A percentile compares a stretch with the other conserved stretches of the same genome.
Conservation (phyloP, 1,140 invertebrate genomes). For the Homarus americanus region DNA sequence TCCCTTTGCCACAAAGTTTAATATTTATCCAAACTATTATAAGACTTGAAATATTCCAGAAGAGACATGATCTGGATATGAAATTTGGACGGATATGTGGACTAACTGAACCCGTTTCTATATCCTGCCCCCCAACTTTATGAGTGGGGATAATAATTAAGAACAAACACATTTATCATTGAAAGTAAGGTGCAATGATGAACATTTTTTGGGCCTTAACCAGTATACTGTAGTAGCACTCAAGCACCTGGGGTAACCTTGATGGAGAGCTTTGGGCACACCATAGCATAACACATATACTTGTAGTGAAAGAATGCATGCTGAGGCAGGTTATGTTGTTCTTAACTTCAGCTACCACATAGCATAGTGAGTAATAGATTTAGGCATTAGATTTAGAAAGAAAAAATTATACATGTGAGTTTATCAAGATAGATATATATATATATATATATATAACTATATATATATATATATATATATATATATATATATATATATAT, state of each 20-base stretch:
- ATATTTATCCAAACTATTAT: too few species aligned
- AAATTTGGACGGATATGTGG: too few species aligned
- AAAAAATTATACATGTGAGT: not conserved
- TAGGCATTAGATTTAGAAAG: not conserved
- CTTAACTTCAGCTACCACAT: not conserved
- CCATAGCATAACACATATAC: not conserved
- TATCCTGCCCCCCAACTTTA: too few species aligned
- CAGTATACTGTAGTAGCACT: not conserved
- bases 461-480: constrained; percentile 13
- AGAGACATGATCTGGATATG: too few species aligned
- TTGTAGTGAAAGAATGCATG: not conserved
- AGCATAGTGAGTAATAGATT: not conserved
- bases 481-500: not conserved
- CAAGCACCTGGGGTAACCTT: not conserved
- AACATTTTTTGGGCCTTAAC: not conserved
- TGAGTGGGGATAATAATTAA: too few species aligned
- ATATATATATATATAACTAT: too few species aligned
- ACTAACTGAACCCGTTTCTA: too few species aligned
- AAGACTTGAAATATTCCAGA: too few species aligned
- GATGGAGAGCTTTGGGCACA: not conserved
- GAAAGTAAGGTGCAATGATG: too few species aligned
- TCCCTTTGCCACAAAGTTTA: too few species aligned
- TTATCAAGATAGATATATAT: too few species aligned
- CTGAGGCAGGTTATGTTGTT: not conserved
- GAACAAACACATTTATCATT: too few species aligned